Evolutionary conservation across 2,113 vertebrate species (phyloP), one percentile per base, ranked within the genome.

Genomic region (Amazona vittata): DNA sequence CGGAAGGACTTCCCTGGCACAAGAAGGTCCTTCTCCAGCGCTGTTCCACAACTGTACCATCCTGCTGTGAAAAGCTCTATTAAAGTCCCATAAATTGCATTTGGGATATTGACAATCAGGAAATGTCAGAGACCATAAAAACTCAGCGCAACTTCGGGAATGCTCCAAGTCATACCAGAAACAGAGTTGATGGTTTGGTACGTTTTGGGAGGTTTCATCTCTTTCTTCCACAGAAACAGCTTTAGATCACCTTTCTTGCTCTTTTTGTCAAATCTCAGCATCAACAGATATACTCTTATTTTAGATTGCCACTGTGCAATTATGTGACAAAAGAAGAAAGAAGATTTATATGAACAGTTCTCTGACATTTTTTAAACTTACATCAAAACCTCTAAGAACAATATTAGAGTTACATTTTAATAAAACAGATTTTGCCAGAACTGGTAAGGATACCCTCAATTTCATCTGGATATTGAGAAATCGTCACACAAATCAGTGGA

Each of bases 251-350:
- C 39, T 82, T 77, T 49, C 67, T 88, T 57, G 59, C 14, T 44
- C 31, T 33, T 84, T 92, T 71, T 75, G 62, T 89, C 55, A 95
- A 89, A 92, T 35, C 13, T 49, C n/a, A 93, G 5, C 52, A 52
- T 46, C 81, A 89, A 91, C 16, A 85, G 55, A 82, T 84, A 87
- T 62, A 87, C 9, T 50, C 41, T 74, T 50, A 35, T 67, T 84
- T 92, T 55, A 63, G 91, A 93, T 31, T 68, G 29, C 62, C 21
- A 39, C 21, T 52, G 63, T 71, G 90, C 49, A 82, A 59, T 50
- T 69, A 84, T 89, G 19, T 79, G 84, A 84, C 87, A 91, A 86
- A 95, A 84, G 77, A 6, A 82, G 74, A 47, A 91, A 94, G 50
- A 89, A 33, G 31, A 89, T 82, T 41, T 46, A 20, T n/a, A 78